Percentiles rank a stretch among this genome's conserved stretches.
Evolutionary conservation across 64 coral and sea anemone genomes (phyloP).

Genomic region (Pachyseris speciosa): DNA sequence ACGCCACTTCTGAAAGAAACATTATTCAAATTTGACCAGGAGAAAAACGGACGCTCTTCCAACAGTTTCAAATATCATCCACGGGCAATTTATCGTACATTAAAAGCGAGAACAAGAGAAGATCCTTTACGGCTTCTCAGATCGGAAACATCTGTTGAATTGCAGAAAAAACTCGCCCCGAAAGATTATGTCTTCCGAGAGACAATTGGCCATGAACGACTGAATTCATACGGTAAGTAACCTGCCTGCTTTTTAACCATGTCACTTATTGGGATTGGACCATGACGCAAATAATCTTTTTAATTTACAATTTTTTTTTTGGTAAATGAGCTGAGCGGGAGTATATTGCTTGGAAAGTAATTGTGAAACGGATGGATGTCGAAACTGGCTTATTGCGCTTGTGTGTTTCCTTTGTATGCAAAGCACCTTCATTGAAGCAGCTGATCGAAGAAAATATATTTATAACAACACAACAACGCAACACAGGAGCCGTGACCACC

Average conservation of each 20-base stretch:
- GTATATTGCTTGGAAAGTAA: background rate
- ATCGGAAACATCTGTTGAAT: background rate
- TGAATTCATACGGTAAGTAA: constrained; percentile 17
- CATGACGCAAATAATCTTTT: background rate
- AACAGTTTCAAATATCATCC: background rate
- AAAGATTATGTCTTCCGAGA: constrained; percentile 26
- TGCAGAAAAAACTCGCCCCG: background rate
- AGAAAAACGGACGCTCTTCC: background rate
- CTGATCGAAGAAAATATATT: background rate
- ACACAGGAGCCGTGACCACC: background rate
- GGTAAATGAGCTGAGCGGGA: background rate
- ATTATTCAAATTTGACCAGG: background rate
- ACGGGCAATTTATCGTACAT: background rate
- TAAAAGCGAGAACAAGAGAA: background rate
- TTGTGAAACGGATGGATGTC: background rate
- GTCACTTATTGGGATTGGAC: background rate
- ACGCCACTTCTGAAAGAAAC: background rate
- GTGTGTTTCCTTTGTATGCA: constrained; percentile 18
- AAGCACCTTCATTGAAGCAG: background rate
- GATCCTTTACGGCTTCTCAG: background rate
- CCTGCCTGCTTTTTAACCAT: background rate
- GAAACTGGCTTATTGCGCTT: background rate
- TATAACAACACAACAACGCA: background rate
- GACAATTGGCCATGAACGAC: background rate
- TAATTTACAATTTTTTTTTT: background rate